phyloP scores from a whole-genome alignment of 2,113 vertebrate species.

The Gavia stellata region DNA sequence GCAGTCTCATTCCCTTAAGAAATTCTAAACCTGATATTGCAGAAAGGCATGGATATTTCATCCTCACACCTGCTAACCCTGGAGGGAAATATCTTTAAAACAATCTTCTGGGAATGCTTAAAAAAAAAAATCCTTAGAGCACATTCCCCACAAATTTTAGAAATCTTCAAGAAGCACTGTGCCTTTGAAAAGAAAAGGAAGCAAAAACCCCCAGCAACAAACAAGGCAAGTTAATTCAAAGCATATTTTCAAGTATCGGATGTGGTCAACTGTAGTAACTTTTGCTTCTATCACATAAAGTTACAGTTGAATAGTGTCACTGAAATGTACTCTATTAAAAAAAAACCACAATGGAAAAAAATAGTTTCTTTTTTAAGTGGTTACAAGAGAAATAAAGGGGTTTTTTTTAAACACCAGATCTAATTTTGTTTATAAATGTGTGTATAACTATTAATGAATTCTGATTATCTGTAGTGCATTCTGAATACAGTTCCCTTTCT shows the following conservation, averaged over 20 bases:
- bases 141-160: slow-evolving; percentile 49
- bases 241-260: slow-evolving; percentile 21
- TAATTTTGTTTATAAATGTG: neutral
- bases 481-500: neutral
- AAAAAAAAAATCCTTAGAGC: slow-evolving; percentile 20
- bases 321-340: neutral
- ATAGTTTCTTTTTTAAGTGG: neutral
- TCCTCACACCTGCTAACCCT: slow-evolving; percentile 64
- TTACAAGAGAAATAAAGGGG: neutral
- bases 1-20: slow-evolving; percentile 18
- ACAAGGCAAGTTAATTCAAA: slow-evolving; percentile 34
- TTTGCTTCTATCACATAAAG: neutral
- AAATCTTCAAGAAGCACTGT: slow-evolving; percentile 26
- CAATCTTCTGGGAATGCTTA: slow-evolving; percentile 50
- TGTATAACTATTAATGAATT: neutral
- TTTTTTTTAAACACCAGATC: neutral
- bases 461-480: neutral
- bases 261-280: neutral
- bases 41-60: slow-evolving; percentile 56
- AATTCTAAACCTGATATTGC: slow-evolving; percentile 52
- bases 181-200: slow-evolving; percentile 53
- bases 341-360: neutral
- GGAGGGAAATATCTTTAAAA: slow-evolving; percentile 58
- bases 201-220: neutral
- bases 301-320: neutral